Evolutionary conservation across 2,113 vertebrate genomes (phyloP).

Genomic region (Pedionomus torquatus): DNA sequence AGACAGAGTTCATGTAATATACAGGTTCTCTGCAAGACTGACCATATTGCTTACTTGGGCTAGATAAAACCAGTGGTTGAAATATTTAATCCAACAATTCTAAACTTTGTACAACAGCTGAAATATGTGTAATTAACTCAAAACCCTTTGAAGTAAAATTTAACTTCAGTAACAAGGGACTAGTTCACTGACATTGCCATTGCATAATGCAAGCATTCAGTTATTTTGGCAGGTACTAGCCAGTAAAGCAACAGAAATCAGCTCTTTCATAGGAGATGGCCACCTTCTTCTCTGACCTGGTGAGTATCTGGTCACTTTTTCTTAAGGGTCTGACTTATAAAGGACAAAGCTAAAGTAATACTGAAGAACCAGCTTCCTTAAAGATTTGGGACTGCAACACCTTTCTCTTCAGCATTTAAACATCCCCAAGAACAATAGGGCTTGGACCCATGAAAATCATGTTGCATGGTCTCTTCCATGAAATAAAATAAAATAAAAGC

Average conservation of each 20-base stretch:
- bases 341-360: not conserved
- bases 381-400: not conserved
- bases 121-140: slow-evolving; percentile 34
- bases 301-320: slow-evolving; percentile 36
- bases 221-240: not conserved
- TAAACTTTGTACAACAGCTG: slow-evolving; percentile 59
- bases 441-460: not conserved
- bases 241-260: not conserved
- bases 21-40: not conserved
- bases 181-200: not conserved
- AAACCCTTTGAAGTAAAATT: slow-evolving; percentile 60
- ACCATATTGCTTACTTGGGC: not conserved
- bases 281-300: slow-evolving; percentile 47
- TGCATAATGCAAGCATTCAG: not conserved
- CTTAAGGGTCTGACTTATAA: not conserved
- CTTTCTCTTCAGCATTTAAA: not conserved
- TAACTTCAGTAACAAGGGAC: slow-evolving; percentile 47
- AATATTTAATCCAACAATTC: slow-evolving; percentile 66
- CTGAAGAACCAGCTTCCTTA: not conserved
- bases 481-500: not conserved
- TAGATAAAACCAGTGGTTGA: not conserved
- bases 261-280: not conserved
- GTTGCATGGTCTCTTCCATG: not conserved
- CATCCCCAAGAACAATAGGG: not conserved
- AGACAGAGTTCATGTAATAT: not conserved